phyloP scores from a whole-genome alignment of 2,797 vertebrate species.

The Neomorphus geoffroyi region DNA sequence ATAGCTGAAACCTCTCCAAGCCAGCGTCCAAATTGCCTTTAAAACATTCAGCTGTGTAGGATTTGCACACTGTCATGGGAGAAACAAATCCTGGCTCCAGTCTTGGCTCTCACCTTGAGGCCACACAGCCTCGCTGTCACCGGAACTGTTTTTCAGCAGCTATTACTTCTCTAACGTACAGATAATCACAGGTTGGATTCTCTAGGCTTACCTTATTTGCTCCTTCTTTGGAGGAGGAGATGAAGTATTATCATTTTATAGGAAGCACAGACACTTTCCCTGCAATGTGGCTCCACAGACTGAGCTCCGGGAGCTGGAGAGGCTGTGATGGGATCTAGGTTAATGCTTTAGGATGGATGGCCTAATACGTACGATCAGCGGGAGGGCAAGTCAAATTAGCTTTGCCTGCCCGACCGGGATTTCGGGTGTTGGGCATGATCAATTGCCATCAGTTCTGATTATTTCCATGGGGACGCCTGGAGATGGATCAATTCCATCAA shows the following conservation, averaged over 20 bases:
- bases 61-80: accelerated
- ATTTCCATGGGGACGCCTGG: constrained; percentile 60
- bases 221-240: neutral
- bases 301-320: neutral
- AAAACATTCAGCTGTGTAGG: neutral
- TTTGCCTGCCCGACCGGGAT: constrained; percentile 32
- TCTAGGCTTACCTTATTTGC: neutral
- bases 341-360: constrained; percentile 66
- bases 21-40: neutral
- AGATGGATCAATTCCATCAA: constrained; percentile 67
- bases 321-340: constrained; percentile 25
- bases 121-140: neutral
- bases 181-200: neutral
- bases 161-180: neutral
- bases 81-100: neutral
- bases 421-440: constrained; percentile 57
- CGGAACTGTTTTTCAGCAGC: neutral
- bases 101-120: neutral
- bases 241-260: accelerated
- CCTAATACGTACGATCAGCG: constrained; percentile 34
- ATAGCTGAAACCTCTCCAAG: neutral
- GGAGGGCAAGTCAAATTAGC: constrained; percentile 60
- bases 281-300: neutral
- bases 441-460: constrained; percentile 73
- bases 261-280: neutral